These are phyloP conservation scores for Zaprionus camerounensis DNA, from an alignment of 1,140 invertebrate species.

Conservation along the genomic window DNA sequence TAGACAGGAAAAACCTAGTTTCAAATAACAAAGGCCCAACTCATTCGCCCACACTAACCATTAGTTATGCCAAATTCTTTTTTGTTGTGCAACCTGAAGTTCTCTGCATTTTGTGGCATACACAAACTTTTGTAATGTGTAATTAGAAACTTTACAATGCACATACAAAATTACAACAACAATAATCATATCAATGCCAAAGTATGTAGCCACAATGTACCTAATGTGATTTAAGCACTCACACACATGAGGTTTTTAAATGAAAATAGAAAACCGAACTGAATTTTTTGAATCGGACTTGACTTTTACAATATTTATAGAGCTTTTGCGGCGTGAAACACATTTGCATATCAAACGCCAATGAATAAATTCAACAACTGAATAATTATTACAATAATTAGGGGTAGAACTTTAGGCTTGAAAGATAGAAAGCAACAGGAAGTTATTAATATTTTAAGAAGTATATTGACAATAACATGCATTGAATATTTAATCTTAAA, in stretches of 20 bases:
- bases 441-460: no score
- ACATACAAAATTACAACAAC: slow-evolving; percentile 25
- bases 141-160: slow-evolving; percentile 28
- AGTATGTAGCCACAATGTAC: slow-evolving; percentile 10
- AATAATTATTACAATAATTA: neutral
- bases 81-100: neutral
- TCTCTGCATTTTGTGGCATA: slow-evolving; percentile 32
- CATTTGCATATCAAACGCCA: slow-evolving; percentile 17
- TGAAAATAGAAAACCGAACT: slow-evolving; percentile 14
- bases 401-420: neutral
- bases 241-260: neutral
- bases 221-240: neutral
- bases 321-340: neutral
- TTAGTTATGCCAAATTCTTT: slow-evolving; percentile 6
- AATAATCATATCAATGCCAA: slow-evolving; percentile 34
- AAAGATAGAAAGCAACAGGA: no score
- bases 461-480: no score
- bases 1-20: neutral
- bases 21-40: neutral
- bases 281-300: slow-evolving; percentile 8
- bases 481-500: no score
- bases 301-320: slow-evolving; percentile 8
- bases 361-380: neutral
- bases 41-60: neutral
- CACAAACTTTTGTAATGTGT: slow-evolving; percentile 32